Conservation (phyloP, 2,797 vertebrate genomes). For the Aplochiton taeniatus region DNA sequence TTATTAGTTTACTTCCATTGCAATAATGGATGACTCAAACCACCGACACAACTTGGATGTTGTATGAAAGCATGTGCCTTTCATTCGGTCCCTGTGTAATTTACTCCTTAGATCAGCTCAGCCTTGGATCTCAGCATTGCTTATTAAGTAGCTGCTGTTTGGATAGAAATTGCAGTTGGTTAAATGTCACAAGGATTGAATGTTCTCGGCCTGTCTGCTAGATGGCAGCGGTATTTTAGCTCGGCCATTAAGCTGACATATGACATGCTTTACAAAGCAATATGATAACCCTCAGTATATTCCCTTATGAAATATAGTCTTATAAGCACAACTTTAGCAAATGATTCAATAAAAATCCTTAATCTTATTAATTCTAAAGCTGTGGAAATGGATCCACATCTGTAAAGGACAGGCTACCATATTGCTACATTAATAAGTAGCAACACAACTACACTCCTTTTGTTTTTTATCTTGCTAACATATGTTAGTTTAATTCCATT, state of each 20-base stretch:
- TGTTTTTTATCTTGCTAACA: too few species aligned
- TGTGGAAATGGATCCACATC: too few species aligned
- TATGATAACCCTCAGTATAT: too few species aligned
- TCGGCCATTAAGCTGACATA: not conserved
- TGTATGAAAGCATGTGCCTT: not conserved
- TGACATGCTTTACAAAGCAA: not conserved
- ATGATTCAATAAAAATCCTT: too few species aligned
- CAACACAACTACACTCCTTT: too few species aligned
- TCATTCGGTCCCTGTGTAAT: not conserved
- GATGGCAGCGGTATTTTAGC: not conserved
- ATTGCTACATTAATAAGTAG: too few species aligned
- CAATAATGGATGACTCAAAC: not conserved
- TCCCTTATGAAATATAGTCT: too few species aligned
- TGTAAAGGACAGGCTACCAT: too few species aligned
- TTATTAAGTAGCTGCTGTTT: constrained; percentile 6
- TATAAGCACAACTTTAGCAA: too few species aligned
- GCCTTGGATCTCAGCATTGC: constrained; percentile 4
- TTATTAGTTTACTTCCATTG: not conserved
- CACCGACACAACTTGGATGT: not conserved
- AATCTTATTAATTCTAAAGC: too few species aligned
- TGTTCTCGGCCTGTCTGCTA: constrained; percentile 1
- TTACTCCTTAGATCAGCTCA: not conserved
- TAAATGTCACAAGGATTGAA: constrained; percentile 11
- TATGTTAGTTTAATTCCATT: too few species aligned
- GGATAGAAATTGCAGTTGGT: constrained; percentile 12